A percentile compares a stretch with the other conserved stretches of the same genome.
Conservation (phyloP, 2,888 invertebrate genomes). For the Rhopalosiphum nymphaeae region DNA sequence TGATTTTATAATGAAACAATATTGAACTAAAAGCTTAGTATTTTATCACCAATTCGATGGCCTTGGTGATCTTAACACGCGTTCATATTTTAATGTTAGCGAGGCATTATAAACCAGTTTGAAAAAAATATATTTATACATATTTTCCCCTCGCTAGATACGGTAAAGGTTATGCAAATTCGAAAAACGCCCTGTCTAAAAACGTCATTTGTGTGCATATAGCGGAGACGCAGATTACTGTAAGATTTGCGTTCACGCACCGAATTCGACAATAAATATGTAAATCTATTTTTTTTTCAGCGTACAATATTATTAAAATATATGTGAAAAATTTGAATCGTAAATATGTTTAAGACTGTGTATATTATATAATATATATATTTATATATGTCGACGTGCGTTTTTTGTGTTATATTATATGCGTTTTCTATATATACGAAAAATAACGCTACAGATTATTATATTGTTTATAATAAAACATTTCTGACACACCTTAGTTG, state of each 20-base stretch:
- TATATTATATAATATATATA: not conserved
- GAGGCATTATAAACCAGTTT: conserved; percentile 29
- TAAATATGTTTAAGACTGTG: not conserved
- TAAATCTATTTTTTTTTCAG: not conserved
- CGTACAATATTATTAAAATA: conserved; percentile 1
- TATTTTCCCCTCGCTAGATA: not conserved
- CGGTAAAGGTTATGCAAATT: conserved; percentile 26
- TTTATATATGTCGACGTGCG: not conserved
- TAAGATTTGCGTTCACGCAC: not conserved
- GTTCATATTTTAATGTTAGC: conserved; percentile 16
- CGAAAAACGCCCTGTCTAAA: not conserved
- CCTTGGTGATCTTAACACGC: not conserved
- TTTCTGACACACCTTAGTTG: not conserved
- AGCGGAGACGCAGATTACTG: not conserved
- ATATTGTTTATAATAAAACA: not conserved
- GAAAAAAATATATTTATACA: not conserved
- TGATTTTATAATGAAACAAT: conserved; percentile 19
- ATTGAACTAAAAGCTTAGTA: conserved; percentile 8
- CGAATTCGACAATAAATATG: conserved; percentile 22
- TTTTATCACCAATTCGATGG: not conserved
- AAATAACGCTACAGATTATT: not conserved
- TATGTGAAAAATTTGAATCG: not conserved
- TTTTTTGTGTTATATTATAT: not conserved
- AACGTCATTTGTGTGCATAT: not conserved
- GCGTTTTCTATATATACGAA: not conserved